A percentile compares a stretch with the other conserved stretches of the same genome.
Evolutionary conservation across 2,888 invertebrate species (phyloP).

Genomic region (Lepidocyrtinus sp.): DNA sequence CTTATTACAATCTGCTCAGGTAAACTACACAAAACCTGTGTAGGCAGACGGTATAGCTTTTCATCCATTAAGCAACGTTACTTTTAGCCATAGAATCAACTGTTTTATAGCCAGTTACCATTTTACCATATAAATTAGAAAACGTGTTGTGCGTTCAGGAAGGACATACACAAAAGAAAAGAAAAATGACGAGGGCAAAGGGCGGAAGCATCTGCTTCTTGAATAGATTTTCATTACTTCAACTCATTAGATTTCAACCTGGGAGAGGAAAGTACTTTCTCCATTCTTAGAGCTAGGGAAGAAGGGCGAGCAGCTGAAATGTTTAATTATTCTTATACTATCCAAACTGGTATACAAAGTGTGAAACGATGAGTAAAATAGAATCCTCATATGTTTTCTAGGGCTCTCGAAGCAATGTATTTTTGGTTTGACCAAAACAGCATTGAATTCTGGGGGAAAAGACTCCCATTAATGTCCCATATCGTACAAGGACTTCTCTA

Average conservation of each 20-base stretch:
- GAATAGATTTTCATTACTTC: constrained; percentile 65
- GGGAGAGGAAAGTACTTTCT: constrained; percentile 34
- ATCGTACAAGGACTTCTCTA: too few species aligned
- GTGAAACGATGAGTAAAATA: too few species aligned
- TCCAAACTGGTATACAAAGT: too few species aligned
- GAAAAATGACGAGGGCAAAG: background rate
- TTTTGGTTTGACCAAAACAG: too few species aligned
- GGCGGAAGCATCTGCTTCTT: constrained; percentile 57
- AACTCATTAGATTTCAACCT: constrained; percentile 65
- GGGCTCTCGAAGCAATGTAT: too few species aligned
- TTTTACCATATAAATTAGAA: constrained; percentile 18
- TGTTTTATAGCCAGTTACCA: constrained; percentile 17
- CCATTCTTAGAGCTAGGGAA: background rate
- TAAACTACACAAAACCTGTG: background rate
- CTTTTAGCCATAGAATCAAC: background rate
- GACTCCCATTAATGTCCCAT: too few species aligned
- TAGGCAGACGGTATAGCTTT: background rate
- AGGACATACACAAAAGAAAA: constrained; percentile 18
- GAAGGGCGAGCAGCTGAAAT: background rate
- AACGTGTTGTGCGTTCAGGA: constrained; percentile 12
- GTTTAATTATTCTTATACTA: constrained; percentile 19
- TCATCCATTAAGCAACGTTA: background rate
- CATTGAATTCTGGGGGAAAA: too few species aligned
- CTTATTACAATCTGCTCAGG: background rate
- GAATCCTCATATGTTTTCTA: too few species aligned